These are phyloP conservation scores for Sisor rabdophorus DNA, from an alignment of 2,113 vertebrate species.

Conservation along the genomic window DNA sequence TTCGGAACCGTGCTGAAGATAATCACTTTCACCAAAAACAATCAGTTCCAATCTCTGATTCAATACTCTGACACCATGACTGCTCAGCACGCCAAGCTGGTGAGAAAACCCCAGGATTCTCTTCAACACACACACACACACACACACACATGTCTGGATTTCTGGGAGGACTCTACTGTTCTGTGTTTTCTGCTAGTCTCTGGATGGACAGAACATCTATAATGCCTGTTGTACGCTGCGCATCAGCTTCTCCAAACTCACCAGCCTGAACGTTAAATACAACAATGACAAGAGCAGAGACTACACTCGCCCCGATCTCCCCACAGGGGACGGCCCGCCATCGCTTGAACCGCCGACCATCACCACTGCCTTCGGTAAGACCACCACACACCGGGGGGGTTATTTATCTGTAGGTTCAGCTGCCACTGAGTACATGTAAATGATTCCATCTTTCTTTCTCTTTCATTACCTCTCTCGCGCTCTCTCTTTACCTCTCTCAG, in stretches of 20 bases:
- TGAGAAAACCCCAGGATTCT: slow-evolving; percentile 53
- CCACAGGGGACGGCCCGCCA: slow-evolving; percentile 85
- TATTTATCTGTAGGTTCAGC: background rate
- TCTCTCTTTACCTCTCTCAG: slow-evolving; percentile 59
- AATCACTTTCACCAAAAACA: slow-evolving; percentile 97
- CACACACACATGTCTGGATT: background rate
- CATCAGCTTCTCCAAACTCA: slow-evolving; percentile 96
- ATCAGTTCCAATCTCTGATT: slow-evolving; percentile 92
- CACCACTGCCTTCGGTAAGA: slow-evolving; percentile 87
- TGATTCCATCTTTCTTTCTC: no score
- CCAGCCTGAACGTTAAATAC: slow-evolving; percentile 95
- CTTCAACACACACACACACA: background rate
- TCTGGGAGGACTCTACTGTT: background rate
- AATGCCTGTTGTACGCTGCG: slow-evolving; percentile 94
- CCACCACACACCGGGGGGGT: background rate
- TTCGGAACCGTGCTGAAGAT: slow-evolving; percentile 95
- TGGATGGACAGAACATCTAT: slow-evolving; percentile 98
- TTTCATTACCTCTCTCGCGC: slow-evolving; percentile 43
- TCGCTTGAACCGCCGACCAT: slow-evolving; percentile 86
- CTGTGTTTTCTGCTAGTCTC: slow-evolving; percentile 66
- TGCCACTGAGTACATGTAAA: background rate
- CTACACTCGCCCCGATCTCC: slow-evolving; percentile 90
- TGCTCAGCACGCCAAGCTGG: slow-evolving; percentile 92
- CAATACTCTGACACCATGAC: slow-evolving; percentile 89
- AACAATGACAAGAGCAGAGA: slow-evolving; percentile 97